Base-by-base conservation (phyloP, 2,888 invertebrate genomes). In the Eucriotettix oculatus region DNA sequence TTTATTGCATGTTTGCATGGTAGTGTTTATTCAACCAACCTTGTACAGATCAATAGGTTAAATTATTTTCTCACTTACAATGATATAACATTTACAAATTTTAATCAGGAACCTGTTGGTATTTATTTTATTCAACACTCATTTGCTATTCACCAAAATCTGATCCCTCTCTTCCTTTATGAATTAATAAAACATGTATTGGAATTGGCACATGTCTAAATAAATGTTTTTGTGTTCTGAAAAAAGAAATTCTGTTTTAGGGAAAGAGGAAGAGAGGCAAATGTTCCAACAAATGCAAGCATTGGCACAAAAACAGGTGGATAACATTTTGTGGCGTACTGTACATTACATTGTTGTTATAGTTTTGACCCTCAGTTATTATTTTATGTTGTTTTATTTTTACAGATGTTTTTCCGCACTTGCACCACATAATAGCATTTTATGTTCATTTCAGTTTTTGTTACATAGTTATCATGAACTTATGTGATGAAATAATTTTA, bases 201-300 rank as follows among this genome's bases (percentile, higher is more conserved):
- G n/a, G 48, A 9, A 48, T 48, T 48, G 48, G 48, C 48, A 48
- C 14, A 48, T 48, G 29, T 29, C 29, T 29, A 29, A 29, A 48
- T 48, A 48, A 48, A 12, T 14, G 12, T 48, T 48, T 2, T 12
- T 48, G n/a, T 48, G 48, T 48, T 48, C n/a, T 48, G 14, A 48
- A 48, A 48, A 48, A 48, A 48, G 48, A 48, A 48, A 61, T 64
- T 64, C 69, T 79, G 79, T 80, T 82, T 75, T 82, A 92, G 92
- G 92, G 75, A 93, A 93, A 83, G 93, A 93, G 78, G 92, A 93
- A 78, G 93, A 93, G 78, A 82, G 92, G 69, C 89, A 90, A 79
- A 92, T 93, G 91, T 90, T 93, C 78, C 92, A 93, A 78, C 93
- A 93, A 79, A 92, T 93, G 90, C 93, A 93, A 76, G 89, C 91